Base-by-base conservation (phyloP, 2,113 vertebrate species). In the Arvicanthis niloticus region DNA sequence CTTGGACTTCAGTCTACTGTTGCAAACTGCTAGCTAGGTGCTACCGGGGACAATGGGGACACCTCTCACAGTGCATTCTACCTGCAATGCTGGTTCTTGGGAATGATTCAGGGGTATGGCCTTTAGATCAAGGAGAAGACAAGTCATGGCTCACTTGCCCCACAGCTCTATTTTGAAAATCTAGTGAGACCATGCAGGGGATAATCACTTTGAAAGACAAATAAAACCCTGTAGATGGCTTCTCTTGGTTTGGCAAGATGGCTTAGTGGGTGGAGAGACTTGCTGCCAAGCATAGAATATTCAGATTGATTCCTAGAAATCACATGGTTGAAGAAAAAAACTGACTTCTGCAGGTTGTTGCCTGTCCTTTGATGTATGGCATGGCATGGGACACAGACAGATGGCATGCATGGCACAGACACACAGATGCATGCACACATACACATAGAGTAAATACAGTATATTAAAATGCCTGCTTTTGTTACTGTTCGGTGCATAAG, bases 41-140 rank as follows among this genome's bases (percentile, higher is more conserved):
- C 62, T 94, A 16, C 29, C 10, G 5, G 37, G 48, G 51, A 62
- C 42, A 48, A 45, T 37, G 34, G 31, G 48, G 9, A 67, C 3
- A 34, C 11, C 34, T 15, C 21, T 58, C 70, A 53, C 40, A 45
- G 1, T 29, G 34, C 37, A 10, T 48, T 78, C n/a, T 17, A 12
- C 0, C 0, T 4, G 9, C 4, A 75, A 37, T 2, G 2, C 17
- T 16, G 11, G 0, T 65, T 42, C 51, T 24, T 3, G 3, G 70
- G 5, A 75, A 89, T 3, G 21, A 58, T n/a, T 13, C 24, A n/a
- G 37, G 22, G 4, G 26, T 31, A 40, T 17, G 65, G 7, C 42
- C 77, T 21, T 6, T 40, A 94, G 40, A 65, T 11, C 73, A 67
- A 75, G 45, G 26, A 24, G 42, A 76, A 80, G 76, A 91, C 16